phyloP scores from a whole-genome alignment of 2,797 vertebrate genomes.

The Dicrostonyx torquatus region DNA sequence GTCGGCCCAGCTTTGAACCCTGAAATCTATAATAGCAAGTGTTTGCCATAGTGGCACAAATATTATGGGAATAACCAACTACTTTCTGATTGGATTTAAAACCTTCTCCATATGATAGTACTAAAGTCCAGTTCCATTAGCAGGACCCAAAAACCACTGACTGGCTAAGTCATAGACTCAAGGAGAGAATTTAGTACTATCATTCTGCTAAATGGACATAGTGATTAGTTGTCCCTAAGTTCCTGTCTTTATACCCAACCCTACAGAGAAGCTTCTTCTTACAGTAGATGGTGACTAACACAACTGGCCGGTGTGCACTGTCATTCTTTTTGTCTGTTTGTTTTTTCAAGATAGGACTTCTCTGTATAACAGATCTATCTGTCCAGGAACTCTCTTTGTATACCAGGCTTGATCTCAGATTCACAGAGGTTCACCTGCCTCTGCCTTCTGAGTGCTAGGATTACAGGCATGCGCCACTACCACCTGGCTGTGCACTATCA shows the following conservation, averaged over 20 bases:
- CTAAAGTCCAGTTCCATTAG: not conserved
- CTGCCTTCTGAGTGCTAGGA: too few species aligned
- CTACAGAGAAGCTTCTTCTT: not conserved
- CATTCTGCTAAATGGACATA: not conserved
- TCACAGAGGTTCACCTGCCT: too few species aligned
- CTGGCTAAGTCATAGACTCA: not conserved
- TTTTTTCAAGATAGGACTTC: too few species aligned
- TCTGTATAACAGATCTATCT: too few species aligned
- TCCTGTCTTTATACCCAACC: not conserved
- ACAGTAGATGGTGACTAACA: not conserved
- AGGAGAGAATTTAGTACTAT: not conserved
- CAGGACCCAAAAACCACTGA: not conserved
- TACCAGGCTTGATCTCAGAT: too few species aligned
- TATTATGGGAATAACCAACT: not conserved
- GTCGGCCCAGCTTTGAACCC: not conserved
- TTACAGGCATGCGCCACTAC: too few species aligned
- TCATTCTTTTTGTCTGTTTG: not conserved
- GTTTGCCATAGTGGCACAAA: not conserved
- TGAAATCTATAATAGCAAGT: not conserved
- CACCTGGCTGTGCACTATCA: not conserved
- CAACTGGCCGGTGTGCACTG: not conserved
- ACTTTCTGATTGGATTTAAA: not conserved
- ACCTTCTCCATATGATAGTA: not conserved
- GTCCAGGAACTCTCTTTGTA: too few species aligned
- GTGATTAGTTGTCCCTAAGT: not conserved